phyloP scores from a whole-genome alignment of 2,113 vertebrate genomes.

The Hemichromis elongatus region DNA sequence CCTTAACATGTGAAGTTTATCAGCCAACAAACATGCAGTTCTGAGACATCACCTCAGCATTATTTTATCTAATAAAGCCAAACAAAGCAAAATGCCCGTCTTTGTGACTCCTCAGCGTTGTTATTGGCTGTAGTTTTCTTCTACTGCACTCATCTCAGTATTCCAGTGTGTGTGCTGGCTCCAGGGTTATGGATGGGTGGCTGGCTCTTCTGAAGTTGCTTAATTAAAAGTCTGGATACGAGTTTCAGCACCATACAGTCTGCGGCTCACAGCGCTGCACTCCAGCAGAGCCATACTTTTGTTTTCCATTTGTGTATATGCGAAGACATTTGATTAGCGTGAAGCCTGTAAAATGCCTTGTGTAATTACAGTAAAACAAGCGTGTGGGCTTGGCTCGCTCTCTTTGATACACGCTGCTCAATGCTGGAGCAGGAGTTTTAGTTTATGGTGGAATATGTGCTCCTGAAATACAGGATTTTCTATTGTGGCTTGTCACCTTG shows the following conservation, averaged over 20 bases:
- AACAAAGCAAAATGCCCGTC: neutral
- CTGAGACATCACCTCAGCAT: neutral
- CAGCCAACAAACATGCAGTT: neutral
- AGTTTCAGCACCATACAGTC: neutral
- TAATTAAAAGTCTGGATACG: neutral
- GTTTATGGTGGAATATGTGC: neutral
- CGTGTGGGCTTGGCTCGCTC: neutral
- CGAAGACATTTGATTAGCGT: neutral
- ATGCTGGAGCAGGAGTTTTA: neutral
- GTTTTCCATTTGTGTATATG: neutral
- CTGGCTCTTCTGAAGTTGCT: neutral
- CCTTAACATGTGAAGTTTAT: neutral
- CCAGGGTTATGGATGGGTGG: neutral
- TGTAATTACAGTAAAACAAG: neutral
- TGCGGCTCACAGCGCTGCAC: neutral
- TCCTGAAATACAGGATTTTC: neutral
- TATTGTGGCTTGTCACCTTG: neutral
- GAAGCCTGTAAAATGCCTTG: neutral
- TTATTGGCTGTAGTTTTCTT: neutral
- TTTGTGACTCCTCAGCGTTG: neutral
- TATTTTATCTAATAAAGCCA: neutral
- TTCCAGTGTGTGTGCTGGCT: neutral
- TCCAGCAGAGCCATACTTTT: neutral
- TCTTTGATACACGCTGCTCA: neutral
- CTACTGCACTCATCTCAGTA: neutral